A percentile compares a stretch with the other conserved stretches of the same genome.
Conservation (phyloP, 2,797 vertebrate species). For the Mus caroli region DNA sequence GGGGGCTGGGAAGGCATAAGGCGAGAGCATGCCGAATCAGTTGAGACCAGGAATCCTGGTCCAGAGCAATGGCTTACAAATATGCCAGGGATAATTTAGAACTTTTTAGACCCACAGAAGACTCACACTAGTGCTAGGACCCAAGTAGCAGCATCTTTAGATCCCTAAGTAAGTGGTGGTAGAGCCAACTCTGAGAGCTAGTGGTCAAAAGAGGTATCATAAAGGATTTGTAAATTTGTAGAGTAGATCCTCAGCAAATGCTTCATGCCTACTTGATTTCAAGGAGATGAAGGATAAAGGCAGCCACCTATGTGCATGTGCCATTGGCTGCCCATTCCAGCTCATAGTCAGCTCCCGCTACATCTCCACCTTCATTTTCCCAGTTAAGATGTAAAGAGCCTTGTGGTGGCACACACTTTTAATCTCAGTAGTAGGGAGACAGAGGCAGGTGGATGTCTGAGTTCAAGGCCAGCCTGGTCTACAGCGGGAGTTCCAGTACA, state of each 20-base stretch:
- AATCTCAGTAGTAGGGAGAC: background rate
- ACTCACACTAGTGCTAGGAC: background rate
- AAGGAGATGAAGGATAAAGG: background rate
- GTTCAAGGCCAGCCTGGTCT: background rate
- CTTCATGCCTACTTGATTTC: background rate
- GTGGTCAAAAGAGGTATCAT: background rate
- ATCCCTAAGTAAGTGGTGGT: background rate
- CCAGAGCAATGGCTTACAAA: background rate
- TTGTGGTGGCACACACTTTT: background rate
- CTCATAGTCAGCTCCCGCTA: background rate
- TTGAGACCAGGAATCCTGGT: background rate
- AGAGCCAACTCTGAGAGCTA: background rate
- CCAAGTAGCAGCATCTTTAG: background rate
- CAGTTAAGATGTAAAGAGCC: background rate
- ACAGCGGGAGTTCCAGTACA: background rate
- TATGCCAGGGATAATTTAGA: background rate
- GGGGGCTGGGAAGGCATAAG: background rate
- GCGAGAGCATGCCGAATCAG: too few relatives aligned
- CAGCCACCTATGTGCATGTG: background rate
- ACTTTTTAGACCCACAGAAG: background rate
- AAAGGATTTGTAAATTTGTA: background rate
- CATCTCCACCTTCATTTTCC: background rate
- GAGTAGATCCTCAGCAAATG: constrained; percentile 13
- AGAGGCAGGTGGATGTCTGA: background rate
- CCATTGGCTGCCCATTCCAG: background rate